These are phyloP conservation scores for Phrynocephalus vlangalii DNA, from an alignment of 2,797 vertebrate species.

Conservation along the genomic window DNA sequence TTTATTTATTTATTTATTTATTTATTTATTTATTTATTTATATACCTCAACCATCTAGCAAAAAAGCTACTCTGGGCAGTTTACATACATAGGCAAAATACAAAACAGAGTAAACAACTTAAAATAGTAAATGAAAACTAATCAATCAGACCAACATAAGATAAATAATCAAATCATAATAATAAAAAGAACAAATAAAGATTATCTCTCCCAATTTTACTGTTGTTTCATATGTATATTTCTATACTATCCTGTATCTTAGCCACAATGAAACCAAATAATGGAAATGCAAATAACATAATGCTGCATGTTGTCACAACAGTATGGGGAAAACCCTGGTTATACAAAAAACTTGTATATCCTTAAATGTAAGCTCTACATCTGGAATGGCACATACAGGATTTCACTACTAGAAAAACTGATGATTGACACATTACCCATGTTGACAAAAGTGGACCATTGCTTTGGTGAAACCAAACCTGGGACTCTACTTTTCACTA, in stretches of 20 bases:
- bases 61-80: too few relatives aligned
- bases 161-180: too few relatives aligned
- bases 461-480: background rate
- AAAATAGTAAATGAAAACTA: too few relatives aligned
- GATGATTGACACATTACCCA: background rate
- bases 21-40: too few relatives aligned
- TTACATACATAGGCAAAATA: too few relatives aligned
- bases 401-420: background rate
- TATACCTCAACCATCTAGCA: too few relatives aligned
- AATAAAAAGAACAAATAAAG: too few relatives aligned
- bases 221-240: background rate
- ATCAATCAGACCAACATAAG: too few relatives aligned
- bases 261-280: background rate
- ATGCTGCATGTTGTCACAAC: background rate
- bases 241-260: background rate
- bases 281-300: background rate
- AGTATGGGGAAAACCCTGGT: background rate
- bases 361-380: background rate
- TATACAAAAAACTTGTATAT: background rate
- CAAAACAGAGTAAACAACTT: too few relatives aligned
- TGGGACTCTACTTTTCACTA: background rate
- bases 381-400: background rate
- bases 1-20: too few relatives aligned
- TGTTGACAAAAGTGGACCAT: background rate
- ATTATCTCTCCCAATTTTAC: background rate